phyloP scores from a whole-genome alignment of 2,888 invertebrate genomes.

The Zootermopsis nevadensis region DNA sequence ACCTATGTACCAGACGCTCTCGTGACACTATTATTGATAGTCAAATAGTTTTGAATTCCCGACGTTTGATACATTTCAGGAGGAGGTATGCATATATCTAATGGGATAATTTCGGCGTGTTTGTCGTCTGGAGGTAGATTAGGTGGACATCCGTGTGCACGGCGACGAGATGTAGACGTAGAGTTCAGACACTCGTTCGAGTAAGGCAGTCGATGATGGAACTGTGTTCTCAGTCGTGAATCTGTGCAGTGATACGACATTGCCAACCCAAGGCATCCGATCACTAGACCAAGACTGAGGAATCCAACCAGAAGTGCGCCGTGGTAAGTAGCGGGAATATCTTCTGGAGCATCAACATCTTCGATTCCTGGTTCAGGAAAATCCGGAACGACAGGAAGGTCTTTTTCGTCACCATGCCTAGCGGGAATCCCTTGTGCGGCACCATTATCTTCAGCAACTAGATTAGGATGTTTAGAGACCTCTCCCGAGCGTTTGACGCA shows the following conservation, averaged over 20 bases:
- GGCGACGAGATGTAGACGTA: not conserved
- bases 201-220: no score
- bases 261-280: conserved; percentile 35
- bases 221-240: not conserved
- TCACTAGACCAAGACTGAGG: conserved; percentile 42
- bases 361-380: conserved; percentile 43
- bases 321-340: conserved; percentile 47
- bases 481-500: not conserved
- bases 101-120: conserved; percentile 44
- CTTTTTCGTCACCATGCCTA: not conserved
- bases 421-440: not conserved
- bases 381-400: conserved; percentile 44
- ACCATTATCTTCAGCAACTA: not conserved
- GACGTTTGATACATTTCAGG: conserved; percentile 46
- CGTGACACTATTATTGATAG: not conserved
- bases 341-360: conserved; percentile 39
- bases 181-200: not conserved
- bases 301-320: conserved; percentile 46
- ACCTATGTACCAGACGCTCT: not conserved
- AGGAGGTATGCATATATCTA: conserved; percentile 43
- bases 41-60: conserved; percentile 34
- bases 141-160: not conserved
- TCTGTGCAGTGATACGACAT: conserved; percentile 46
- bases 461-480: not conserved
- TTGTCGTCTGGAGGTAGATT: not conserved